Conservation (phyloP, 2,113 vertebrate species). For the Haplochromis burtoni region DNA sequence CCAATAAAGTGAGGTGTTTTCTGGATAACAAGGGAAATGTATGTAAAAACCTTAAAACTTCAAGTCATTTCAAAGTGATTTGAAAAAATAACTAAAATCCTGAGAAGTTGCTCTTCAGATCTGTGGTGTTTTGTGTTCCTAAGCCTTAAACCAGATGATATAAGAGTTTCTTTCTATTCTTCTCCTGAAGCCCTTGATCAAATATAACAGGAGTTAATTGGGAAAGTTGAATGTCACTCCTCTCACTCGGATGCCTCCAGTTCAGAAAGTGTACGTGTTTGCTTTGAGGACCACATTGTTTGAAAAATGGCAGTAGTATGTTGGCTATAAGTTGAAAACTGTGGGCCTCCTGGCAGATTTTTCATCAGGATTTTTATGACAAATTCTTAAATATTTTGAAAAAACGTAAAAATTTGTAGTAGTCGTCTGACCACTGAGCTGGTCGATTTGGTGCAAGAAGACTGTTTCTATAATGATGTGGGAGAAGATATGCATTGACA, state of each 20-base stretch:
- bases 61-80: not conserved
- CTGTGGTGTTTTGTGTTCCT: not conserved
- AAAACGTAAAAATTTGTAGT: not conserved
- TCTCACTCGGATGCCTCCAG: not conserved
- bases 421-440: not conserved
- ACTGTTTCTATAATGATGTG: not conserved
- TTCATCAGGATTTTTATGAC: not conserved
- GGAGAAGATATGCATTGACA: not conserved
- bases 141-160: not conserved
- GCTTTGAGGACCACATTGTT: not conserved
- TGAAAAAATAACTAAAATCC: not conserved
- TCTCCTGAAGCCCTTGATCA: not conserved
- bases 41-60: not conserved
- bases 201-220: not conserved
- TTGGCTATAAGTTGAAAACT: not conserved
- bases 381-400: not conserved
- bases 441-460: not conserved
- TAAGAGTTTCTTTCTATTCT: not conserved
- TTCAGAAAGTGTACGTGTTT: not conserved
- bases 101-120: not conserved
- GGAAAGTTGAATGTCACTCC: not conserved
- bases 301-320: not conserved
- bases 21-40: not conserved
- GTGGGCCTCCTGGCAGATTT: not conserved
- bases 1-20: not conserved